Conservation (phyloP, 1,140 invertebrate genomes). For the Sycobia sp. region DNA sequence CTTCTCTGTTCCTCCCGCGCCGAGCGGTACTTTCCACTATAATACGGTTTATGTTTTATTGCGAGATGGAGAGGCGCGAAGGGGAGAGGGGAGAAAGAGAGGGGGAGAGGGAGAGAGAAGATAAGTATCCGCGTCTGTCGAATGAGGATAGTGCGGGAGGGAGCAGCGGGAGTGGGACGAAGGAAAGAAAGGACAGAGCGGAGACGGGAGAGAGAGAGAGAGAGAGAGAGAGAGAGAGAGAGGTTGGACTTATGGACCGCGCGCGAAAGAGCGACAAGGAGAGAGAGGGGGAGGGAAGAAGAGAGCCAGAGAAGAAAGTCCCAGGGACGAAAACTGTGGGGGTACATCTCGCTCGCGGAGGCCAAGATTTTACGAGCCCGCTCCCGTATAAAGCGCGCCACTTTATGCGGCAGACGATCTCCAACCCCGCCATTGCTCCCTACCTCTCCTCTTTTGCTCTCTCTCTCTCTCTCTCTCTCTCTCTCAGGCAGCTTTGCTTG, state of each 20-base stretch:
- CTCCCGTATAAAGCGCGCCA: too few species aligned
- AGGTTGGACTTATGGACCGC: too few species aligned
- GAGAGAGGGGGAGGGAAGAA: neutral
- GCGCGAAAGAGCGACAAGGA: neutral
- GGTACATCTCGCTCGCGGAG: slow-evolving; percentile 1
- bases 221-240: too few species aligned
- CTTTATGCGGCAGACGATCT: too few species aligned
- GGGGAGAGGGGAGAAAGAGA: neutral
- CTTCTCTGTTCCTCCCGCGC: neutral
- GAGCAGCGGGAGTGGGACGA: too few species aligned
- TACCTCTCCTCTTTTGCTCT: neutral
- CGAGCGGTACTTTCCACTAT: slow-evolving; percentile 28
- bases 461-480: neutral
- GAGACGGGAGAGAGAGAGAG: too few species aligned
- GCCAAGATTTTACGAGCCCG: slow-evolving; percentile 27
- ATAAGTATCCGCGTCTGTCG: too few species aligned
- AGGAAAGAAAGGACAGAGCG: too few species aligned
- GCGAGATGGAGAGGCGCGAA: neutral
- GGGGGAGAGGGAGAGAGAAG: neutral
- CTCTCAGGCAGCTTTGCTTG: too few species aligned
- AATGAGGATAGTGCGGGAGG: too few species aligned
- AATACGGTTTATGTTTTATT: slow-evolving; percentile 29
- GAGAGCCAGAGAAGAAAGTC: slow-evolving; percentile 1
- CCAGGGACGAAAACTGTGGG: neutral
- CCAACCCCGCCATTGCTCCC: neutral